phyloP scores from a whole-genome alignment of 1,140 invertebrate species.

The Bathynomus jamesi region DNA sequence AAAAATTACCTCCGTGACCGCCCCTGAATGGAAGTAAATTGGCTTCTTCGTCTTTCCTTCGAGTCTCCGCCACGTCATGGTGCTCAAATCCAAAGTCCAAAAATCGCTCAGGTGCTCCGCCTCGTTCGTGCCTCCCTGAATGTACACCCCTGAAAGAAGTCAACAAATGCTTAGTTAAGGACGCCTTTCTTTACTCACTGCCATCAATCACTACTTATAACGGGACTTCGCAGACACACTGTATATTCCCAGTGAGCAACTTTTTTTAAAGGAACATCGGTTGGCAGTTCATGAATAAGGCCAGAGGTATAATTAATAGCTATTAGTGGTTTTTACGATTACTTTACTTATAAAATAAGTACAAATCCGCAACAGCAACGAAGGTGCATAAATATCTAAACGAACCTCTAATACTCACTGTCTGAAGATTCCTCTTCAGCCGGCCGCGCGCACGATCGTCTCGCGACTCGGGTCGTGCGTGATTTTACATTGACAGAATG shows the following conservation, averaged over 20 bases:
- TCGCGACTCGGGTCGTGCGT: no score
- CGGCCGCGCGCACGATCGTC: no score
- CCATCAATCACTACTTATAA: neutral
- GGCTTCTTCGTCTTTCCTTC: neutral
- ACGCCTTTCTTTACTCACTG: neutral
- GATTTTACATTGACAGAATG: neutral
- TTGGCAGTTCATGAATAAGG: neutral
- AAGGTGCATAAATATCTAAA: no score
- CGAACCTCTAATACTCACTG: no score
- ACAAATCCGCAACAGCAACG: no score
- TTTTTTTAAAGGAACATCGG: neutral
- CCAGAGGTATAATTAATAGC: neutral
- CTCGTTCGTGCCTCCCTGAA: conserved; percentile 13
- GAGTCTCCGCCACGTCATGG: conserved; percentile 5
- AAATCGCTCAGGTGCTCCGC: neutral
- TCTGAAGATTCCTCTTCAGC: no score
- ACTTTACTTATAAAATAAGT: no score
- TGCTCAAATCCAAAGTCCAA: conserved; percentile 8
- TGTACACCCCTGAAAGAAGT: conserved; percentile 6
- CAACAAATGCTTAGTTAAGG: neutral
- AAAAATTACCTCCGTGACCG: conserved; percentile 3
- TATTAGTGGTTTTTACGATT: no score
- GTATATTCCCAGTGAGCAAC: neutral
- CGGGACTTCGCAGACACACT: neutral
- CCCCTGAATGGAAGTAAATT: conserved; percentile 5